Evolutionary conservation across 2,888 invertebrate genomes (phyloP), one percentile per base, ranked within the genome.

Genomic region (Eupithecia inturbata): DNA sequence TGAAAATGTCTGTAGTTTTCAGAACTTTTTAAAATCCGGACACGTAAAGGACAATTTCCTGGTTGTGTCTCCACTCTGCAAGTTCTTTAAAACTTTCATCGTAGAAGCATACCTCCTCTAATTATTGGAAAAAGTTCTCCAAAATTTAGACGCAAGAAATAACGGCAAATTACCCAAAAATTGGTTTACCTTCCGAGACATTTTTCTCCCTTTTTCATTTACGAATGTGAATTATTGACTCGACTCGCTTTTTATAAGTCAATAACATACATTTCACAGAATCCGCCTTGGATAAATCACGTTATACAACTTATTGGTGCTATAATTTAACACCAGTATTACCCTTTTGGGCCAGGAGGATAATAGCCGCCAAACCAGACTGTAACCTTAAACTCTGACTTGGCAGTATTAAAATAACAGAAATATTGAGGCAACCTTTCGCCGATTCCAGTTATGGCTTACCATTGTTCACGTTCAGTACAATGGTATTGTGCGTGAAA

Each of bases 171-270:
- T 49, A 49, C 3, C 0, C 3, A 3, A 53, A 0, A 10, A 22
- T 53, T 22, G n/a, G n/a, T 22, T 70, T 82, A 90, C 89, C 88
- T 86, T 84, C 63, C 73, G 79, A 41, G 80, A 73, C 87, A 89
- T 90, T 78, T 84, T 76, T 77, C 57, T 78, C 72, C 74, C 73
- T 75, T 74, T 81, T 81, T 79, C 69, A 75, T 79, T 78, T 68
- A 81, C 78, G 80, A 89, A 82, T 91, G 90, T 82, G 80, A 82
- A 82, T 82, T 80, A 68, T 76, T 79, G 78, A 74, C 78, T 80
- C 75, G 70, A 77, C 77, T 74, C 81, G 82, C 86, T 87, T 87
- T 89, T 87, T 90, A 90, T 91, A 91, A 75, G 78, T 79, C 82
- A 79, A 80, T 78, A 82, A 84, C 83, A 80, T 80, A 76, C 41